A percentile compares a stretch with the other conserved stretches of the same genome.
Evolutionary conservation across 2,888 invertebrate genomes (phyloP).

Genomic region (Euspilapteryx auroguttella): DNA sequence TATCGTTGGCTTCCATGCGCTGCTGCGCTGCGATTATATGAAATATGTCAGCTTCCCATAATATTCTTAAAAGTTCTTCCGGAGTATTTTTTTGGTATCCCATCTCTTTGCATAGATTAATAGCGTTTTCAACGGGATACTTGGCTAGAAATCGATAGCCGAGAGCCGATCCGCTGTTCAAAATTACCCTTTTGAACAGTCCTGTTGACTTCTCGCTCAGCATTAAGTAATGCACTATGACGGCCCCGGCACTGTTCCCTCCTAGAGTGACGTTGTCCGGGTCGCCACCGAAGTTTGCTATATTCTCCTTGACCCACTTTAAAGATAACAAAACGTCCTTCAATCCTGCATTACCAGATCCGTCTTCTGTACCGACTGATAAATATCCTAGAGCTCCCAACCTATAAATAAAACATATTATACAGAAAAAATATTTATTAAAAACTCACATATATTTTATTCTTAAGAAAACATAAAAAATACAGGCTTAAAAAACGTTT

Average conservation of each 20-base stretch:
- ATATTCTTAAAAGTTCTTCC: slow-evolving; percentile 8
- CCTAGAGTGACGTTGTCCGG: slow-evolving; percentile 16
- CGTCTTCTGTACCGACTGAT: slow-evolving; percentile 15
- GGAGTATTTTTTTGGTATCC: slow-evolving; percentile 9
- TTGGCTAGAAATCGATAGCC: slow-evolving; percentile 12
- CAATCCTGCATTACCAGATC: slow-evolving; percentile 21
- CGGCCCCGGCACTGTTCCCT: slow-evolving; percentile 23
- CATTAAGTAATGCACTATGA: slow-evolving; percentile 17
- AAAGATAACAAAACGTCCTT: slow-evolving; percentile 20
- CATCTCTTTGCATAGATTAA: slow-evolving; percentile 11
- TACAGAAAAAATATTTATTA: slow-evolving; percentile 8
- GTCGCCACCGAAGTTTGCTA: slow-evolving; percentile 18
- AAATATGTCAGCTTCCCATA: slow-evolving; percentile 11
- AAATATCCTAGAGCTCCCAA: slow-evolving; percentile 25
- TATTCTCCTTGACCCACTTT: slow-evolving; percentile 20
- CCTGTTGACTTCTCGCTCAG: slow-evolving; percentile 16
- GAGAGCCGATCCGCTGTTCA: slow-evolving; percentile 15
- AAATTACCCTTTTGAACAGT: slow-evolving; percentile 13
- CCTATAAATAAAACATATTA: too few species aligned
- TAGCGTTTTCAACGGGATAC: slow-evolving; percentile 11
- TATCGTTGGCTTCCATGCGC: slow-evolving; percentile 9
- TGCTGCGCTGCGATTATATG: slow-evolving; percentile 13
- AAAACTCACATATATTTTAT: neutral
- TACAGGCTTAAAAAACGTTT: neutral
- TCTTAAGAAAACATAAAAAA: neutral